Percentiles rank a stretch among this genome's conserved stretches.
Conservation (phyloP, 2,888 invertebrate genomes). For the Aporophyla lueneburgensis region DNA sequence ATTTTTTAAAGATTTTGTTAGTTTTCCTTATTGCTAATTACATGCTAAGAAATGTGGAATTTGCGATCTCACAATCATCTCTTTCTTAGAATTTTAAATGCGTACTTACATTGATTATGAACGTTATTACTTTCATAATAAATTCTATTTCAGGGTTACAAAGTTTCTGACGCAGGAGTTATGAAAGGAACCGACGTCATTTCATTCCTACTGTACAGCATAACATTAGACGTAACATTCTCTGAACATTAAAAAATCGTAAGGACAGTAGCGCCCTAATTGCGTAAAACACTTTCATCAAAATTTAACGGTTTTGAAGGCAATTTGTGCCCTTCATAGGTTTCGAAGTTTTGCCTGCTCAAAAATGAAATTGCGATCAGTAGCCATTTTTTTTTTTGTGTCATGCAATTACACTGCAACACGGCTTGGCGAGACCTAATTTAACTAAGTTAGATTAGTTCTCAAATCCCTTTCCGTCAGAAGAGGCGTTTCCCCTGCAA, state of each 20-base stretch:
- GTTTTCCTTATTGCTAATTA: constrained; percentile 51
- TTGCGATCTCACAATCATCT: not conserved
- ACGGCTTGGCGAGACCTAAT: too few relatives aligned
- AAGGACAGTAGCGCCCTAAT: not conserved
- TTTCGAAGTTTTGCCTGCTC: too few relatives aligned
- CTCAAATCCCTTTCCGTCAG: too few relatives aligned
- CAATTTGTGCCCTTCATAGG: too few relatives aligned
- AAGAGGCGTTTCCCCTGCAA: not conserved
- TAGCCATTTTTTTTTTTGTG: too few relatives aligned
- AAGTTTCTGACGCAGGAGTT: constrained; percentile 28
- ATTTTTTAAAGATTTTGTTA: not conserved
- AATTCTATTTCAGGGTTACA: constrained; percentile 23
- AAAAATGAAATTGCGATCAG: too few relatives aligned
- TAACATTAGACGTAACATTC: constrained; percentile 1
- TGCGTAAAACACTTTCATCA: too few relatives aligned
- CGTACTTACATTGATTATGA: constrained; percentile 18
- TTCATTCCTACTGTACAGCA: not conserved
- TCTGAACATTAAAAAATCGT: not conserved
- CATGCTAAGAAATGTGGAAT: constrained; percentile 13
- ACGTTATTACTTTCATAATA: constrained; percentile 18
- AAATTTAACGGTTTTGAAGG: too few relatives aligned
- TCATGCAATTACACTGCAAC: too few relatives aligned
- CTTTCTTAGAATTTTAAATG: constrained; percentile 23
- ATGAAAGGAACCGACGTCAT: constrained; percentile 34
- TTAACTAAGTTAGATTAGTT: too few relatives aligned